phyloP scores from a whole-genome alignment of 2,113 vertebrate genomes.

The Gopherus evgoodei region DNA sequence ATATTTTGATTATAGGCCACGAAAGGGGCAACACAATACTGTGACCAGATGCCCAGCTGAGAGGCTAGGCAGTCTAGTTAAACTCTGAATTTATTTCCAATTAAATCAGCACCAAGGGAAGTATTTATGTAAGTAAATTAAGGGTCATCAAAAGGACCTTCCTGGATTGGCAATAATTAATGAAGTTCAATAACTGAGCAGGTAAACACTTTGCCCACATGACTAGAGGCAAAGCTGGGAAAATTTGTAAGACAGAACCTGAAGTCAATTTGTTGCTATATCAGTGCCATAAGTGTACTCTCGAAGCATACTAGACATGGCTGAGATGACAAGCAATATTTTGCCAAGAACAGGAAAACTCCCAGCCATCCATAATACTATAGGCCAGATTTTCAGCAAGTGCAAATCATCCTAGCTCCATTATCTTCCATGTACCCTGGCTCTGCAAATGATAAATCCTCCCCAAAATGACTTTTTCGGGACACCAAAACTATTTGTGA shows the following conservation, averaged over 20 bases:
- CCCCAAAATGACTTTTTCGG: background rate
- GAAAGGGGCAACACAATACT: background rate
- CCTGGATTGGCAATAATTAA: background rate
- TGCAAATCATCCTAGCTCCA: background rate
- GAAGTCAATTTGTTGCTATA: background rate
- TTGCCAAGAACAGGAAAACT: background rate
- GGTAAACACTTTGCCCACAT: background rate
- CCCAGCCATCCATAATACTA: background rate
- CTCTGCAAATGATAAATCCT: background rate
- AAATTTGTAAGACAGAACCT: background rate
- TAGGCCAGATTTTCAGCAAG: background rate
- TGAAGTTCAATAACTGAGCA: background rate
- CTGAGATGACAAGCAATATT: background rate
- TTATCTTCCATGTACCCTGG: background rate
- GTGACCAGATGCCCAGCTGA: background rate
- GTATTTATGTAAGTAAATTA: background rate
- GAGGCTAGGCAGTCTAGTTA: background rate
- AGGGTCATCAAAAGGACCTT: background rate
- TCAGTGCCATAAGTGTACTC: background rate
- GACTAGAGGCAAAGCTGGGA: background rate
- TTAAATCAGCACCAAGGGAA: background rate
- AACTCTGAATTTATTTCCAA: background rate
- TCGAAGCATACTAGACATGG: background rate
- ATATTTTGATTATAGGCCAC: background rate
- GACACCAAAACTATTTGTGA: background rate